Evolutionary conservation across 2,888 invertebrate genomes (phyloP), one percentile per base, ranked within the genome.

Genomic region (Mystacides longicornis): DNA sequence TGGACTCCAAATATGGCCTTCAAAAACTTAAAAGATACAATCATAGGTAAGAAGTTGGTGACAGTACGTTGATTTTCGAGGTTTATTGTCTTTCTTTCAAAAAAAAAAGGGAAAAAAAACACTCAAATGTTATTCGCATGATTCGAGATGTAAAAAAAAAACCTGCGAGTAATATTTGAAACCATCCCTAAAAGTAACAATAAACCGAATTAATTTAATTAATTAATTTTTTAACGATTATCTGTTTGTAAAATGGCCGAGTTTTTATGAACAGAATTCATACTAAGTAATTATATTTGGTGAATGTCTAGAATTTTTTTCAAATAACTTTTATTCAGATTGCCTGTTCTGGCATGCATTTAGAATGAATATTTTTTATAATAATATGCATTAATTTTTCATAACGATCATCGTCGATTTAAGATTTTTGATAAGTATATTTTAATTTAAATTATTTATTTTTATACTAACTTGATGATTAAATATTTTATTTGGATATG

Each of bases 1-100:
- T 93, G 70, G 95, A 96, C 77, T 93, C 94, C 69, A 96, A 92
- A 84, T 95, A 95, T 75, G 94, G 97, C 69, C 84, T 97, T 68
- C 93, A 93, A 79, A 96, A 95, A 82, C 84, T 97, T 77, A 95
- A 95, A 82, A 89, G 95, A 79, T 95, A 95, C 82, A 95, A 95
- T 80, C 92, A 93, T 82, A 93, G 95, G 94, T 94, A 55, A 4
- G 31, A 18, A 21, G 45, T 19, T 14, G 4, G 14, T 37, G 37
- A 37, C 37, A 37, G 37, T 14, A n/a, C 14, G 27, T 27, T 3
- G 37, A n/a, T n/a, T n/a, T n/a, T 14, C 14, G 37, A 37, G 7
- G 14, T 37, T 37, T 37, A 16, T 37, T 37, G 37, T 27, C 11
- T 27, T n/a, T n/a, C n/a, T n/a, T n/a, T n/a, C 37, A 37, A 37